These are phyloP conservation scores for Synergus laeviventris DNA, from an alignment of 2,888 invertebrate genomes.

Conservation along the genomic window DNA sequence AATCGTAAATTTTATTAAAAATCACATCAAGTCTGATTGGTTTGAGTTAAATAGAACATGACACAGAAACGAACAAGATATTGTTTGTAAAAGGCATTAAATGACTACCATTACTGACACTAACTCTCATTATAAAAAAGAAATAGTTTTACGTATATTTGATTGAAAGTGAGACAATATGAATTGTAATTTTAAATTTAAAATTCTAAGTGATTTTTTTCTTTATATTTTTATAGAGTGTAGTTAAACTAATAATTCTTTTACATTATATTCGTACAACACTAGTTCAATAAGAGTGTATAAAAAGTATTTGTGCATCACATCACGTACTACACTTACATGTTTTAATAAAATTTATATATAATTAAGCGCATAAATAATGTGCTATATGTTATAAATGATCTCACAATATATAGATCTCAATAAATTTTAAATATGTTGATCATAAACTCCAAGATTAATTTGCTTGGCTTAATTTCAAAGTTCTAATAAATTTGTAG, in stretches of 20 bases:
- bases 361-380: neutral
- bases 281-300: conserved; percentile 18
- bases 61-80: neutral
- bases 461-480: neutral
- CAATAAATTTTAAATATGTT: neutral
- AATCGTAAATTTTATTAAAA: neutral
- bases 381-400: neutral
- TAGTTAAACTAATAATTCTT: too few species aligned
- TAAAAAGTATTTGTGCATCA: conserved; percentile 35
- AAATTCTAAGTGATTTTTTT: too few species aligned
- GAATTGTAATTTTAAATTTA: too few species aligned
- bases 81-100: too few species aligned
- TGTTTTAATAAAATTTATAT: neutral
- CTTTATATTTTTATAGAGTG: too few species aligned
- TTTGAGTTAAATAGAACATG: neutral
- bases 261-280: neutral
- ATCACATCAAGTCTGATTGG: neutral
- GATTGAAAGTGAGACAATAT: too few species aligned
- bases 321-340: neutral
- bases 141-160: too few species aligned
- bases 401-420: conserved; percentile 6
- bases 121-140: too few species aligned
- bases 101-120: too few species aligned
- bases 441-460: neutral
- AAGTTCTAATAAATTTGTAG: conserved; percentile 4